Evolutionary conservation across 2,113 vertebrate genomes (phyloP), one percentile per base, ranked within the genome.

Genomic region (Nannospalax galili): DNA sequence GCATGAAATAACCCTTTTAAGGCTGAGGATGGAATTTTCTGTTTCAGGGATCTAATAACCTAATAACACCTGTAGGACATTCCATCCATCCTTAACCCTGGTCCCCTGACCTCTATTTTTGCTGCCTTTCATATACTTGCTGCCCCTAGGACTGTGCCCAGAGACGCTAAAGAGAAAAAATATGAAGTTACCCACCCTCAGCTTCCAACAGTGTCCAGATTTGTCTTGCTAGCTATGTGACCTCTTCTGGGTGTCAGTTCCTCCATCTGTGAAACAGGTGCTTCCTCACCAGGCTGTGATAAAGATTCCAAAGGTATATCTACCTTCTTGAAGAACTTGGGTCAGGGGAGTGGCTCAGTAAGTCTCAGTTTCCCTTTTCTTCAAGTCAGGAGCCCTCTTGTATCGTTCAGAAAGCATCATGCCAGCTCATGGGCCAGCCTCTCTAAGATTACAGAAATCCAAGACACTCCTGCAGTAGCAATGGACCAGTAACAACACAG

Each of bases 201-300:
- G 64, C 11, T 74, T 93, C 84, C 75, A 30, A 45, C 48, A 69
- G 60, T 58, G 2, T 64, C n/a, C 42, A 81, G 48, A 11, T 10
- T 89, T 88, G 24, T 79, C 84, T 82, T 82, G 58, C 10, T 75
- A 48, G 28, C 62, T 82, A 6, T 84, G 14, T 80, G 75, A 80
- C 4, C 72, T 91, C 75, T 91, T 96, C 17, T 40, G 42, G 94
- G 30, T 32, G 67, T 82, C 30, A 20, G 35, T 86, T 91, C 77
- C 90, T 86, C 81, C 67, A 58, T 67, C 56, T 85, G 67, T 94
- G 79, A 94, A 85, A 74, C 4, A 1, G 52, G 30, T 20, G 65
- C 64, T 60, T 2, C 35, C 69, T 78, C 88, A 10, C 69, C 19
- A 82, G 26, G 52, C 24, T 58, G 45, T 94, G 56, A 56, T 48